Evolutionary conservation across 2,888 invertebrate genomes (phyloP).

Genomic region (Aporophyla lueneburgensis): DNA sequence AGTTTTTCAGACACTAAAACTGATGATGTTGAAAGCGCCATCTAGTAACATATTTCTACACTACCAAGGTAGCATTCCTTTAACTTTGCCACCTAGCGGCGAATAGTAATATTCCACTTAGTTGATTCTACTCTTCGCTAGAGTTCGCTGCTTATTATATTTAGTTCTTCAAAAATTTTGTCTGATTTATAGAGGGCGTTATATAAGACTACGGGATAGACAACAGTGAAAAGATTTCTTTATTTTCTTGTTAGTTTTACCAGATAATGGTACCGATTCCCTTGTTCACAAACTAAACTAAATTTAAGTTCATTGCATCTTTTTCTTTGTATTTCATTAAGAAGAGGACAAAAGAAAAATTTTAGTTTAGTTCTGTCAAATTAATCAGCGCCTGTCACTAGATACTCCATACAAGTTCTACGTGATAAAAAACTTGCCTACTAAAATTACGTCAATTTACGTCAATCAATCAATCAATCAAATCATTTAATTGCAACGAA

Average conservation of each 20-base stretch:
- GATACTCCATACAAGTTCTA: too few species aligned
- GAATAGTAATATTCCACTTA: not conserved
- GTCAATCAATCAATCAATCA: too few species aligned
- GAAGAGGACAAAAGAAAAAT: too few species aligned
- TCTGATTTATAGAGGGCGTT: constrained; percentile 17
- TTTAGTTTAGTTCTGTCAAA: too few species aligned
- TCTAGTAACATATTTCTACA: constrained; percentile 11
- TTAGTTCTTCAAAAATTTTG: not conserved
- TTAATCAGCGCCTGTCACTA: too few species aligned
- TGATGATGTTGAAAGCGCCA: constrained; percentile 12
- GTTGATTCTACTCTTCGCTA: not conserved
- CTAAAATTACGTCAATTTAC: too few species aligned
- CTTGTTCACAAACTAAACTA: too few species aligned
- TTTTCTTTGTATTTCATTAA: too few species aligned
- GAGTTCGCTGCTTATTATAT: not conserved
- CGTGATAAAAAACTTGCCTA: too few species aligned
- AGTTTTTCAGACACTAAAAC: not conserved
- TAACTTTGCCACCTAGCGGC: constrained; percentile 26
- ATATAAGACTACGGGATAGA: not conserved
- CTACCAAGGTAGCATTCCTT: not conserved
- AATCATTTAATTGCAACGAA: too few species aligned
- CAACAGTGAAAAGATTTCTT: not conserved
- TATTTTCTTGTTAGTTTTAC: not conserved
- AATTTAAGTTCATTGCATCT: too few species aligned
- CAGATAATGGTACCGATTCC: too few species aligned